A percentile compares a stretch with the other conserved stretches of the same genome.
phyloP scores from a whole-genome alignment of 1,140 invertebrate species.

The Drosophila rufa region DNA sequence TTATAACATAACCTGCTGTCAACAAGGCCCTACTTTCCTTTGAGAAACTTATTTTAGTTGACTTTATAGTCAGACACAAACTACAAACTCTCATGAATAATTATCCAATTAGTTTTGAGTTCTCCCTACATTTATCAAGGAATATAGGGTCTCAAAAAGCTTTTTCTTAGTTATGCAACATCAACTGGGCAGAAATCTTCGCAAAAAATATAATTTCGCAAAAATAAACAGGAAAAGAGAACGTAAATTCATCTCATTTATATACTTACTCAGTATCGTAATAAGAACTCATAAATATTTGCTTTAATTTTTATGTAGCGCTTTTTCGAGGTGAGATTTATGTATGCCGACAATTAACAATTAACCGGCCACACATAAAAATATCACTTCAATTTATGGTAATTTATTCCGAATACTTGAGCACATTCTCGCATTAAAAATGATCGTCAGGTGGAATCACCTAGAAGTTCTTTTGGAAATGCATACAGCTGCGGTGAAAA shows the following conservation, averaged over 20 bases:
- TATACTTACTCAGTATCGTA: constrained; percentile 78
- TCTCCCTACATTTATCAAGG: no score
- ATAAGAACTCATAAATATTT: constrained; percentile 79
- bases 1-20: neutral
- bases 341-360: constrained; percentile 38
- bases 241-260: constrained; percentile 31
- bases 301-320: constrained; percentile 42
- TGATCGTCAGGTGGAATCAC: constrained; percentile 39
- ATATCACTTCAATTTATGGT: constrained; percentile 32
- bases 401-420: constrained; percentile 37
- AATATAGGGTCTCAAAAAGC: neutral
- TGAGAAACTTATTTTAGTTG: neutral
- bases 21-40: neutral
- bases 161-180: neutral
- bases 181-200: neutral
- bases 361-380: constrained; percentile 37
- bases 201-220: neutral
- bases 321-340: constrained; percentile 17
- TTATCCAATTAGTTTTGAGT: no score
- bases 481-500: constrained; percentile 7
- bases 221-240: constrained; percentile 6
- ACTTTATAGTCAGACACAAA: neutral
- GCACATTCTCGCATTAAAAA: constrained; percentile 44
- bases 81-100: no score
- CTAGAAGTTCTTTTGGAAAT: constrained; percentile 12